A percentile compares a stretch with the other conserved stretches of the same genome.
Evolutionary conservation across 1,140 invertebrate genomes (phyloP).

Genomic region (Magallana gigas): DNA sequence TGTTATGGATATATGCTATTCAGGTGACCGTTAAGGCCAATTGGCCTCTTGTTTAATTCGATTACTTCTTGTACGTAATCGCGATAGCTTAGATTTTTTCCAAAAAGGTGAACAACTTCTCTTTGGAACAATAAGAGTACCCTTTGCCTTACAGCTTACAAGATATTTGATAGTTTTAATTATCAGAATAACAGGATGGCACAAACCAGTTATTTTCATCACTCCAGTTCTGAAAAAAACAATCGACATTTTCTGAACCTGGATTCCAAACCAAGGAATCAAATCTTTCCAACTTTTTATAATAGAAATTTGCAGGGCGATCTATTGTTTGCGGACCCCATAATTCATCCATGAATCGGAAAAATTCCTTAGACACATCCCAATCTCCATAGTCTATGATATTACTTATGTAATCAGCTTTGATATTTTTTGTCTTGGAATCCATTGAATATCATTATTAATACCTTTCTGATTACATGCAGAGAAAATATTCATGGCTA

Average conservation of each 20-base stretch:
- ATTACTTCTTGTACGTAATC: conserved; percentile 48
- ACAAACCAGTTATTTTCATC: conserved; percentile 53
- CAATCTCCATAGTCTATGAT: conserved; percentile 45
- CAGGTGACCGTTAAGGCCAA: too few relatives aligned
- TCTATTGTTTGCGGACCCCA: conserved; percentile 46
- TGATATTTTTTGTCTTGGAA: conserved; percentile 35
- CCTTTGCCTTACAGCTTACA: conserved; percentile 33
- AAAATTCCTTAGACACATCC: conserved; percentile 20
- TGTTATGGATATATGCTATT: too few relatives aligned
- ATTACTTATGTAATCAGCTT: conserved; percentile 40
- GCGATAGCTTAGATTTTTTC: conserved; percentile 8
- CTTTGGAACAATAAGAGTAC: conserved; percentile 46
- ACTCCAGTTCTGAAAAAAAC: conserved; percentile 46
- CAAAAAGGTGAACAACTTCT: conserved; percentile 42
- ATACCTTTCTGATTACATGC: conserved; percentile 5
- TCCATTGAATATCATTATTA: conserved; percentile 26
- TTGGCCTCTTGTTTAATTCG: too few relatives aligned
- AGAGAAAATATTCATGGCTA: conserved; percentile 31
- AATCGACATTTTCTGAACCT: conserved; percentile 45
- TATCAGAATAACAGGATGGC: conserved; percentile 26
- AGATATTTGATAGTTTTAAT: conserved; percentile 42
- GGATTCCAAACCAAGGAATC: conserved; percentile 49
- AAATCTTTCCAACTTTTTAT: conserved; percentile 39
- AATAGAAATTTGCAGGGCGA: conserved; percentile 34
- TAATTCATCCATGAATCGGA: conserved; percentile 39